These are phyloP conservation scores for Ferdinandea cuprea DNA, from an alignment of 2,888 invertebrate species.

Conservation along the genomic window DNA sequence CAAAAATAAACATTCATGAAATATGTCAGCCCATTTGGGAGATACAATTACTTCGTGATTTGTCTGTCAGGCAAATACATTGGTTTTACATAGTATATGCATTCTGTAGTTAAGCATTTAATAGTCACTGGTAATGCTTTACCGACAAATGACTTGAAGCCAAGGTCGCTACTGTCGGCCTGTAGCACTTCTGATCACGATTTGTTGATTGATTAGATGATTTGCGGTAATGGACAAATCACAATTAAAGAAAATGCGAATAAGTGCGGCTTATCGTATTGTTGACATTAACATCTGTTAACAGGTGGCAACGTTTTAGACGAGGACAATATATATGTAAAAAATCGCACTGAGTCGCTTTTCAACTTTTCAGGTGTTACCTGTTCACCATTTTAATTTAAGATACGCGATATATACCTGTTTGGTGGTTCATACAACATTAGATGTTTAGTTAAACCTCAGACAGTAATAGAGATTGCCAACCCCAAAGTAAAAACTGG, in stretches of 20 bases:
- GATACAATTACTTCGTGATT: conserved; percentile 31
- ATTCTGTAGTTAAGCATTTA: no score
- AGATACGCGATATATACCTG: no score
- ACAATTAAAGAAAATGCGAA: conserved; percentile 33
- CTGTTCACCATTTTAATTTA: no score
- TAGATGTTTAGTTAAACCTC: no score
- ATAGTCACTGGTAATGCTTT: no score
- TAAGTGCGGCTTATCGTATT: not conserved
- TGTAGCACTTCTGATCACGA: conserved; percentile 61
- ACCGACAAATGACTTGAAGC: conserved; percentile 58
- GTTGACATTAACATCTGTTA: not conserved
- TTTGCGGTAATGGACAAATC: conserved; percentile 44
- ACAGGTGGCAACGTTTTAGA: not conserved
- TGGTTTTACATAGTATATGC: not conserved
- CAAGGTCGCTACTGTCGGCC: conserved; percentile 65
- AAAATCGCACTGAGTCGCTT: not conserved
- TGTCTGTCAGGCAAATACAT: conserved; percentile 14
- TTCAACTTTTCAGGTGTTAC: no score
- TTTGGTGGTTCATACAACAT: no score
- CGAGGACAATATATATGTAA: not conserved
- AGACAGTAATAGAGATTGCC: no score
- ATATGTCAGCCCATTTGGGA: not conserved
- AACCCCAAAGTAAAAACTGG: no score
- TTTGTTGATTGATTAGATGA: conserved; percentile 61
- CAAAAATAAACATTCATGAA: conserved; percentile 30